Evolutionary conservation across 2,888 invertebrate genomes (phyloP), one percentile per base, ranked within the genome.

Genomic region (Synanthedon vespiformis): DNA sequence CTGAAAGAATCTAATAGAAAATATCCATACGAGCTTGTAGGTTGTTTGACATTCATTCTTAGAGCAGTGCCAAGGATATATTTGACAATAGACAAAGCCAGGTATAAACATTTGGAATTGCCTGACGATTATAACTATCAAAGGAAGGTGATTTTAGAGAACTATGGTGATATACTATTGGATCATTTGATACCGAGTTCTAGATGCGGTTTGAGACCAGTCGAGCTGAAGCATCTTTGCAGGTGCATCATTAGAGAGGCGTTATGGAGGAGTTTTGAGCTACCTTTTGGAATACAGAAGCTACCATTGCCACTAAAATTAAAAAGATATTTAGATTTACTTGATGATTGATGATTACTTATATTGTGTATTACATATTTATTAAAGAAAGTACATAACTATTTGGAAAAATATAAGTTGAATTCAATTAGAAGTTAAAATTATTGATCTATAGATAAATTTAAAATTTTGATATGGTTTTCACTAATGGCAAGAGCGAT

Each of bases 141-240:
- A 59, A 77, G 87, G 44, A 84, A 74, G 55, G 51, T 80, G 4
- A 77, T 72, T 18, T 59, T 88, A 54, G 81, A 83, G 48, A 85
- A 82, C 52, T 88, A 86, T 57, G 74, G 75, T 13, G 85, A 88
- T 52, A 81, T 92, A 54, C 65, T 91, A 12, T 77, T 89, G 50
- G 89, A 89, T 59, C 89, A 89, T 61, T 68, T 92, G 40, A 75
- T 92, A 41, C 92, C 92, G 1, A 72, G 82, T 14, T 86, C 89
- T 3, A 82, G 92, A 54, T 91, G 91, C 70, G 91, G 92, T 1
- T 58, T 90, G 5, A 72, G 70, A 55, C 92, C 93, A 1, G 89
- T 92, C n/a, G 92, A 93, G 61, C 77, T 95, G 53, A 93, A 92
- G 60, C 95, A 95, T 74, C 75, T 95, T 3, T 92, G 93, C 62